Conservation (phyloP, 1,140 invertebrate genomes). For the Ceratina australensis region DNA sequence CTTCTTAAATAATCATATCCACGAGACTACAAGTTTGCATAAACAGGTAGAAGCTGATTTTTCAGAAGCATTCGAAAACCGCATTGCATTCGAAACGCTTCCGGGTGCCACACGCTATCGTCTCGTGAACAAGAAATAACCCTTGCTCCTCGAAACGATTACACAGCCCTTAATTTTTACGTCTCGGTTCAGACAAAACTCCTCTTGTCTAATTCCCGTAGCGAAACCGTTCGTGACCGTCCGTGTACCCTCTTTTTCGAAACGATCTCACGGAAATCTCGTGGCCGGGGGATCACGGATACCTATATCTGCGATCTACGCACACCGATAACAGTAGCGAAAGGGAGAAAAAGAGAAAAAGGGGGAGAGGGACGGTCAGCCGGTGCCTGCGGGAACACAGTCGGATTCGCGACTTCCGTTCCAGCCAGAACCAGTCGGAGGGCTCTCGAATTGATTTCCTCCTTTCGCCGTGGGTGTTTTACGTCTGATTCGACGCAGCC, state of each 20-base stretch:
- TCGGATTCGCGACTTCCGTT: conserved; percentile 56
- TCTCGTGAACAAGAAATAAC: not conserved
- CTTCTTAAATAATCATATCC: not conserved
- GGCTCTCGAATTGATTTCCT: conserved; percentile 59
- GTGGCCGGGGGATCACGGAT: too few species aligned
- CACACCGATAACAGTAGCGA: not conserved
- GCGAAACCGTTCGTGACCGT: conserved; percentile 3
- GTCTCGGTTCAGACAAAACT: not conserved
- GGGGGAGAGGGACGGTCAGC: not conserved
- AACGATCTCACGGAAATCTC: conserved; percentile 3
- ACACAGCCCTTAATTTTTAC: not conserved
- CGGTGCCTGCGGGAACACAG: conserved; percentile 29
- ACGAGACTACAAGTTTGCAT: too few species aligned
- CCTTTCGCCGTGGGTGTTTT: conserved; percentile 55
- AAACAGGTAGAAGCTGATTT: too few species aligned
- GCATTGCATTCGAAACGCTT: not conserved
- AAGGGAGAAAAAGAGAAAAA: not conserved
- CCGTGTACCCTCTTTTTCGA: not conserved
- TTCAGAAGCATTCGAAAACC: too few species aligned
- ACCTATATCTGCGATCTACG: too few species aligned
- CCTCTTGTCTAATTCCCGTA: not conserved
- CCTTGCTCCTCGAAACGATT: not conserved
- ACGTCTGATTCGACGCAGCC: conserved; percentile 57
- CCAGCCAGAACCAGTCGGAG: conserved; percentile 39
- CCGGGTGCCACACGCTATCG: not conserved